Evolutionary conservation across 1,140 invertebrate genomes (phyloP).

Genomic region (Venustaconcha ellipsiformis): DNA sequence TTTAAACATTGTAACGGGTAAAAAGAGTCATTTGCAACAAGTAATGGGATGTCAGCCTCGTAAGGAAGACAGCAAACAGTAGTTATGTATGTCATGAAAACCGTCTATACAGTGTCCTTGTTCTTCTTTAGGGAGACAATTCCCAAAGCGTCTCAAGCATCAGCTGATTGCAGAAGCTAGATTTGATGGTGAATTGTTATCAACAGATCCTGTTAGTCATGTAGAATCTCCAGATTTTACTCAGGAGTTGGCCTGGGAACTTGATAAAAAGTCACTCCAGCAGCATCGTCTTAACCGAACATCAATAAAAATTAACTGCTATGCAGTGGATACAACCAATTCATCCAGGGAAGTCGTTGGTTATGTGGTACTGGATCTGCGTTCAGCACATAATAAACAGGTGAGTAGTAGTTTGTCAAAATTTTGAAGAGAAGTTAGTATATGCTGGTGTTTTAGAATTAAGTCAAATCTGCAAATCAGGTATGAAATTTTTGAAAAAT

Average conservation of each 20-base stretch:
- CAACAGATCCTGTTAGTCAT: constrained; percentile 70
- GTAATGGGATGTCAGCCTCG: neutral
- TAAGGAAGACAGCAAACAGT: neutral
- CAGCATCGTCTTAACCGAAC: constrained; percentile 70
- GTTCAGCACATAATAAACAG: constrained; percentile 66
- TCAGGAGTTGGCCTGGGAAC: constrained; percentile 72
- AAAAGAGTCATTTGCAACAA: neutral
- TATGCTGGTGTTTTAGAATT: too few species aligned
- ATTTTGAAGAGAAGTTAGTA: too few species aligned
- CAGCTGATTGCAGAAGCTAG: constrained; percentile 69
- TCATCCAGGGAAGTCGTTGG: constrained; percentile 68
- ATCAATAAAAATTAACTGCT: constrained; percentile 71
- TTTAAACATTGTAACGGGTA: neutral
- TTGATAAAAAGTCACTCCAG: constrained; percentile 70
- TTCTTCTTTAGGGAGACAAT: constrained; percentile 63
- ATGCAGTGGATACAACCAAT: constrained; percentile 62
- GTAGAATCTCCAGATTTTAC: constrained; percentile 67
- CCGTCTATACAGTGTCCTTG: neutral
- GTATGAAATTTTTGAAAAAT: too few species aligned
- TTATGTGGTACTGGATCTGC: constrained; percentile 71
- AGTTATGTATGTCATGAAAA: neutral
- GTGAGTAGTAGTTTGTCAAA: constrained; percentile 16
- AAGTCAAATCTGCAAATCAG: too few species aligned
- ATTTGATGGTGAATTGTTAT: constrained; percentile 71
- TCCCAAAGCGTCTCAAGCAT: constrained; percentile 65